Evolutionary conservation across 2,113 vertebrate species (phyloP).

Genomic region (Mionectes macconnelli): DNA sequence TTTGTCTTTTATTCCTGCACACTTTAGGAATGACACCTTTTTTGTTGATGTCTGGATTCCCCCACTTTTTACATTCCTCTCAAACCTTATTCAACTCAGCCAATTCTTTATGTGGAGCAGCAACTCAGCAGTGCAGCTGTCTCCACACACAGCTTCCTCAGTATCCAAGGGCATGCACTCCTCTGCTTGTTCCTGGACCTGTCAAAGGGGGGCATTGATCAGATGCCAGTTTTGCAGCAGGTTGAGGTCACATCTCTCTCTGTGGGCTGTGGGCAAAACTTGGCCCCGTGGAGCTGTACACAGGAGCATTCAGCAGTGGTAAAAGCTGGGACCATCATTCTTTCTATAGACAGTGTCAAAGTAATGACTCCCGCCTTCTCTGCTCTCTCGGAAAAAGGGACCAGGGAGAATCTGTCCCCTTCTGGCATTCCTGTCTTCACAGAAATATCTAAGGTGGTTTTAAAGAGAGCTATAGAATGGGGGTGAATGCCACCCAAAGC

Average conservation of each 20-base stretch:
- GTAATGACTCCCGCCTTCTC: neutral
- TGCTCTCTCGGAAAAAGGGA: neutral
- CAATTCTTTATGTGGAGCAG: neutral
- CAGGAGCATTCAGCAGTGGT: neutral
- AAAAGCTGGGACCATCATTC: neutral
- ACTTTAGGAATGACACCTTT: slow-evolving; percentile 33
- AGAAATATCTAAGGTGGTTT: neutral
- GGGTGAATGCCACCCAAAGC: neutral
- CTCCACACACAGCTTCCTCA: neutral
- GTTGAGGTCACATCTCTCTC: neutral
- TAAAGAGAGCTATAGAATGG: neutral
- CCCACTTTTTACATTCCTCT: slow-evolving; percentile 16
- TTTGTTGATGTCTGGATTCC: slow-evolving; percentile 8
- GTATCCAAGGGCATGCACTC: neutral
- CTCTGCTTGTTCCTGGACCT: neutral
- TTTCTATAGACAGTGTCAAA: neutral
- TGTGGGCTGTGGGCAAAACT: neutral
- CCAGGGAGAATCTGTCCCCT: neutral
- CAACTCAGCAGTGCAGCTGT: neutral
- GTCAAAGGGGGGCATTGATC: neutral
- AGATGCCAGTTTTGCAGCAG: neutral
- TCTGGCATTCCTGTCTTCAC: neutral
- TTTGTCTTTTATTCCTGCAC: slow-evolving; percentile 34
- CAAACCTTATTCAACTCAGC: neutral
- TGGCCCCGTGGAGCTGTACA: neutral